A percentile compares a stretch with the other conserved stretches of the same genome.
Evolutionary conservation across 2,888 invertebrate genomes (phyloP).

Genomic region (Arrhopalites spinosus): DNA sequence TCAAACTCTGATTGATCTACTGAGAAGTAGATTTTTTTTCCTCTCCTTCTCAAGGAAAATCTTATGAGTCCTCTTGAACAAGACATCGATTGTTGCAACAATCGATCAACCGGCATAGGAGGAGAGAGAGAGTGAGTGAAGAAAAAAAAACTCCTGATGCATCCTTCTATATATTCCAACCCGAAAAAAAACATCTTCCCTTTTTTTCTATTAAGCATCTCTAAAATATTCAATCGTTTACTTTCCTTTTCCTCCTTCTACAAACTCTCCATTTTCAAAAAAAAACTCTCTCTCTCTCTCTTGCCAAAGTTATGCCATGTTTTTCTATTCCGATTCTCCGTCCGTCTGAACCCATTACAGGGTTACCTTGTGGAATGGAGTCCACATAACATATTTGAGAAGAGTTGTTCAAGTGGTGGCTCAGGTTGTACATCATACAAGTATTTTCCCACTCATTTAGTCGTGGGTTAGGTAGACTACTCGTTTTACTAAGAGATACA

Average conservation of each 20-base stretch:
- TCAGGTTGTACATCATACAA: too few species aligned
- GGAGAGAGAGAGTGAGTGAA: conserved; percentile 23
- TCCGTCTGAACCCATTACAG: too few species aligned
- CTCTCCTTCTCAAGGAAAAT: too few species aligned
- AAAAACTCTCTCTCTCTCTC: not conserved
- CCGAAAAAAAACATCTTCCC: not conserved
- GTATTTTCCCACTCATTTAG: not conserved
- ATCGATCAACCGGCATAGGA: conserved; percentile 55
- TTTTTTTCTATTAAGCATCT: conserved; percentile 31
- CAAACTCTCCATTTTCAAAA: not conserved
- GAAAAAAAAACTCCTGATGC: not conserved
- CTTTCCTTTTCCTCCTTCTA: not conserved
- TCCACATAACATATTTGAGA: too few species aligned
- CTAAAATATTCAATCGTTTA: conserved; percentile 30
- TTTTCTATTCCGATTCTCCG: too few species aligned
- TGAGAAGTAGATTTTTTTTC: too few species aligned
- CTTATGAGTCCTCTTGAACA: conserved; percentile 57
- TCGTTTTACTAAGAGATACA: not conserved
- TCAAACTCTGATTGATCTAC: conserved; percentile 56
- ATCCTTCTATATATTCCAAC: not conserved
- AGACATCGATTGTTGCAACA: conserved; percentile 57
- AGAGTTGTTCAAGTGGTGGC: too few species aligned
- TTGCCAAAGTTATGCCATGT: not conserved
- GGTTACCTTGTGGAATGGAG: too few species aligned
- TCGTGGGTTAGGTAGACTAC: not conserved